Base-by-base conservation (phyloP, 1,140 invertebrate genomes). In the Lepidurus apus region DNA sequence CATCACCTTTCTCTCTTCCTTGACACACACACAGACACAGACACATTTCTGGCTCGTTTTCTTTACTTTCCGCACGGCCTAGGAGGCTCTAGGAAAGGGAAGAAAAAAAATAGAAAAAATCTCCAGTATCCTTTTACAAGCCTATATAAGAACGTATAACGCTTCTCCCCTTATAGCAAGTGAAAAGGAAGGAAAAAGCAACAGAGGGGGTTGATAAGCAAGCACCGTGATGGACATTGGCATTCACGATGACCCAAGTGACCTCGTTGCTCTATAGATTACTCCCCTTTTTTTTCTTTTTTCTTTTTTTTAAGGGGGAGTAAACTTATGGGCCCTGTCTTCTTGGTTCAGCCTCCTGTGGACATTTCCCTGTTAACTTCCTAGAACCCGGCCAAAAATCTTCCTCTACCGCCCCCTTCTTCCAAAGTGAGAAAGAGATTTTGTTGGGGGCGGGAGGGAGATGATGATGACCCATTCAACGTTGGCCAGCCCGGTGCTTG, bases 241-340 rank as follows among this genome's bases (percentile, higher is more conserved):
- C 53, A 65, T 65, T 65, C 53, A 65, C 17, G 13, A 65, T 65
- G 53, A 65, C 53, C 53, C 53, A 65, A 65, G 53, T 17, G 53
- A 65, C 53, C 53, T 65, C 53, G 53, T 65, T 65, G 53, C 53
- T 65, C 53, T 65, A 65, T 65, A 65, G 53, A 65, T 65, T 4
- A 65, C 53, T n/a, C n/a, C 21, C 21, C 21, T 47, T 0, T 65
- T 21, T 65, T 7, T 34, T 34, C 7, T 0, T 65, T 21, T 65
- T 7, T 34, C 4, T 34, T 34, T 34, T 34, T 34, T 34, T 34
- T 34, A 2, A 34, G 3, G 21, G 53, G 53, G 21, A 65, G n/a
- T 21, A 65, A 65, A 65, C 53, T 65, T 65, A 34, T 34, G 34
- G 34, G 53, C n/a, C 53, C 21, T 65, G 17, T 65, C 53, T 65